Percentiles rank a stretch among this genome's conserved stretches.
These are phyloP conservation scores for Exocentrus adspersus DNA, from an alignment of 2,888 invertebrate species.

Conservation along the genomic window DNA sequence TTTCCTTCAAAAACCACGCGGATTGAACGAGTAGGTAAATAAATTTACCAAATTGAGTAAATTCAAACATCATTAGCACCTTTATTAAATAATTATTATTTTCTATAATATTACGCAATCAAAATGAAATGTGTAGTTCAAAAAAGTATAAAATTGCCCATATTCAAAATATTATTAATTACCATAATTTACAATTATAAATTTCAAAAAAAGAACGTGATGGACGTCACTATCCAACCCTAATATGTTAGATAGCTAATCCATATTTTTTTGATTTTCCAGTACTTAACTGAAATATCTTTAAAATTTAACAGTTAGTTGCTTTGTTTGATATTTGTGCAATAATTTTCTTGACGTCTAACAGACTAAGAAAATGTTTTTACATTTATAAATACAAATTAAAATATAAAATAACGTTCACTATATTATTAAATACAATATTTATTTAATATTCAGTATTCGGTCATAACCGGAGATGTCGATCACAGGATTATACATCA, in stretches of 20 bases:
- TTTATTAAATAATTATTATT: too few species aligned
- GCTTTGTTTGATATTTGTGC: background rate
- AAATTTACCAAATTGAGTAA: too few species aligned
- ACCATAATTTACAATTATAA: too few species aligned
- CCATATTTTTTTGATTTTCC: too few species aligned
- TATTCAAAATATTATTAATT: too few species aligned
- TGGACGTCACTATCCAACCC: background rate
- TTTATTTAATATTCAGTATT: conserved; percentile 41
- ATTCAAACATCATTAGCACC: too few species aligned
- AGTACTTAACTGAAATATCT: background rate
- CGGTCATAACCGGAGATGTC: conserved; percentile 58
- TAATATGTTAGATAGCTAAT: background rate
- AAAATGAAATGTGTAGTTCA: too few species aligned
- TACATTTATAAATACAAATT: background rate
- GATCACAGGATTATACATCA: conserved; percentile 63
- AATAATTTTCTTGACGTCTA: background rate
- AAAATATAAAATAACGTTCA: background rate
- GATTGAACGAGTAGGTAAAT: too few species aligned
- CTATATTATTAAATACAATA: conserved; percentile 1
- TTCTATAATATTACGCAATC: too few species aligned
- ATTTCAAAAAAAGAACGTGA: background rate
- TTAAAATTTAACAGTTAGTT: background rate
- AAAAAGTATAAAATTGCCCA: too few species aligned
- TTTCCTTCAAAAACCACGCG: too few species aligned
- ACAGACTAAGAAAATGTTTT: background rate